Conservation (phyloP, 2,888 invertebrate genomes). For the Falcaria lacertinaria region DNA sequence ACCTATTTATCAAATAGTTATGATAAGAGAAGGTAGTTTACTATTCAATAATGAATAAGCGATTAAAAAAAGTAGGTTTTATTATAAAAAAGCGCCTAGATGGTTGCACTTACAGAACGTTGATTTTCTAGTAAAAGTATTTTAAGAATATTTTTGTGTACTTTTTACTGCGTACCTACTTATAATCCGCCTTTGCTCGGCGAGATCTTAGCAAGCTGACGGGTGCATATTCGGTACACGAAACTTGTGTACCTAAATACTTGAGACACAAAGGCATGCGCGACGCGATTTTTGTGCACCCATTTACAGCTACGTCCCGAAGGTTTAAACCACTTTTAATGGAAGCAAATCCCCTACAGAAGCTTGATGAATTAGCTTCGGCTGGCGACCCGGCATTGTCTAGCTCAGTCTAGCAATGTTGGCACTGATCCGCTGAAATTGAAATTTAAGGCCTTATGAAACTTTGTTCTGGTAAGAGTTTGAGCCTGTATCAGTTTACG, state of each 20-base stretch:
- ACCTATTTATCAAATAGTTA: too few species aligned
- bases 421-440: slow-evolving; percentile 62
- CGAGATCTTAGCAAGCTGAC: background rate
- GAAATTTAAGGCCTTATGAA: slow-evolving; percentile 64
- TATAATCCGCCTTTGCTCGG: background rate
- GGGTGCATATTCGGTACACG: background rate
- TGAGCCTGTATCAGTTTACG: slow-evolving; percentile 7
- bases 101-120: too few species aligned
- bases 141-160: too few species aligned
- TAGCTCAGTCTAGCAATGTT: slow-evolving; percentile 34
- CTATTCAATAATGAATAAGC: too few species aligned
- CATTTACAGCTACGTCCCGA: background rate
- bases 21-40: too few species aligned
- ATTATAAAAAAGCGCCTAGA: too few species aligned
- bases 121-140: too few species aligned
- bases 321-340: slow-evolving; percentile 7
- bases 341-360: slow-evolving; percentile 28
- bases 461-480: slow-evolving; percentile 31
- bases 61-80: too few species aligned
- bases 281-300: background rate
- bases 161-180: background rate
- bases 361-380: slow-evolving; percentile 39
- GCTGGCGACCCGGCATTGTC: slow-evolving; percentile 36
- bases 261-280: background rate
- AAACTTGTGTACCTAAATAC: background rate